Percentiles rank a stretch among this genome's conserved stretches.
Conservation (phyloP, 2,113 vertebrate species). For the Bungarus multicinctus region DNA sequence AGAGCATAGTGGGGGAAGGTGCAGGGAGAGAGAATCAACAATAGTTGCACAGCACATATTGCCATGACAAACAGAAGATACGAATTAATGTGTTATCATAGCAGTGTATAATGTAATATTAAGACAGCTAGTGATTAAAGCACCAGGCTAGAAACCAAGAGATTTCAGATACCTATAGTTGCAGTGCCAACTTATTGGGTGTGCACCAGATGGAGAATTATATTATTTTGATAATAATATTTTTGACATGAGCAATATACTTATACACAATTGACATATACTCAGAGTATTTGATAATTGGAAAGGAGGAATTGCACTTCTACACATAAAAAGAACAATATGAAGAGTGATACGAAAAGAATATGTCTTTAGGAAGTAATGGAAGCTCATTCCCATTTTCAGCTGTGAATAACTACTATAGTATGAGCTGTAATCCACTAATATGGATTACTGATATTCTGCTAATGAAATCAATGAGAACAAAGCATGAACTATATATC, state of each 20-base stretch:
- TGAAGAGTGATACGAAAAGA: background rate
- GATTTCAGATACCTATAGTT: background rate
- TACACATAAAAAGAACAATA: background rate
- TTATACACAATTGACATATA: background rate
- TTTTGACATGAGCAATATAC: background rate
- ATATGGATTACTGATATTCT: background rate
- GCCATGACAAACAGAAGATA: background rate
- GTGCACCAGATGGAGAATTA: background rate
- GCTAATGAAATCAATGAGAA: background rate
- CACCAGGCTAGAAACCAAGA: background rate
- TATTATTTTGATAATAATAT: background rate
- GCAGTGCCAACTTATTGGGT: background rate
- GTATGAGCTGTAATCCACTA: background rate
- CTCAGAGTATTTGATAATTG: background rate
- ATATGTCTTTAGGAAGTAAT: background rate
- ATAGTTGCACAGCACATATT: background rate
- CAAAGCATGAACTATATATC: background rate
- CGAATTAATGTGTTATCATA: background rate
- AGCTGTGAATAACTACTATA: background rate
- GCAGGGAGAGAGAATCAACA: background rate
- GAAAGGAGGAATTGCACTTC: background rate
- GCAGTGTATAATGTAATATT: background rate
- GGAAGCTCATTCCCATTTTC: background rate
- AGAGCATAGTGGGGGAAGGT: background rate
- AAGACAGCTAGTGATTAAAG: background rate